phyloP scores from a whole-genome alignment of 1,140 invertebrate species.

The Hycleus cichorii region DNA sequence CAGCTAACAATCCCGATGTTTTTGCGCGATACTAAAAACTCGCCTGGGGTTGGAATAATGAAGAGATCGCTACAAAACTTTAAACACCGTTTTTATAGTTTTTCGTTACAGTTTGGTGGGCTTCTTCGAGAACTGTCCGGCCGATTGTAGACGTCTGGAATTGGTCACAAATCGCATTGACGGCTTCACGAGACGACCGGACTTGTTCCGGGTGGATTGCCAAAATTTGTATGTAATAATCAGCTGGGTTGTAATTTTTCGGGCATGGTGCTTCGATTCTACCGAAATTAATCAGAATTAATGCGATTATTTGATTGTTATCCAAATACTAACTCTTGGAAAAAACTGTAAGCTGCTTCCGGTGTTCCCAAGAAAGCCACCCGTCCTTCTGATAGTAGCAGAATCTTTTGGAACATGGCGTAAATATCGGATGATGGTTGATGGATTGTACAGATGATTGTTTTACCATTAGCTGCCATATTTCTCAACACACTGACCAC shows the following conservation, averaged over 20 bases:
- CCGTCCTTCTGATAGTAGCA: constrained; percentile 87
- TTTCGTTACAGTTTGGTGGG: constrained; percentile 40
- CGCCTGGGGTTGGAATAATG: too few relatives aligned
- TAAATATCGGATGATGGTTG: constrained; percentile 94
- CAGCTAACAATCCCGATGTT: neutral
- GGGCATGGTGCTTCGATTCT: constrained; percentile 71
- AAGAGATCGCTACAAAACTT: too few relatives aligned
- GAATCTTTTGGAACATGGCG: constrained; percentile 82
- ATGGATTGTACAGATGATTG: constrained; percentile 90
- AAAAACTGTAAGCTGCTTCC: constrained; percentile 72
- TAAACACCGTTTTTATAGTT: too few relatives aligned
- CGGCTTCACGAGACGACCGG: constrained; percentile 61
- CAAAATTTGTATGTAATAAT: constrained; percentile 82
- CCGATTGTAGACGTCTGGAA: constrained; percentile 59
- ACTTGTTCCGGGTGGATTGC: constrained; percentile 81
- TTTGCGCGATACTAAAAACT: too few relatives aligned
- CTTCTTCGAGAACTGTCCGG: constrained; percentile 48
- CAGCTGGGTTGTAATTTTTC: constrained; percentile 90
- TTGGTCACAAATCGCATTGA: constrained; percentile 70
- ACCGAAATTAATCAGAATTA: constrained; percentile 15
- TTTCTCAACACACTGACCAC: constrained; percentile 79
- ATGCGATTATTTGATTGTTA: too few relatives aligned
- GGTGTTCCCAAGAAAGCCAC: constrained; percentile 83
- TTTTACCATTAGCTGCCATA: constrained; percentile 77
- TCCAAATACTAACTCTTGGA: constrained; percentile 58